Percentiles rank a stretch among this genome's conserved stretches.
Evolutionary conservation across 2,797 vertebrate species (phyloP).

Genomic region (Myotis pilosus): DNA sequence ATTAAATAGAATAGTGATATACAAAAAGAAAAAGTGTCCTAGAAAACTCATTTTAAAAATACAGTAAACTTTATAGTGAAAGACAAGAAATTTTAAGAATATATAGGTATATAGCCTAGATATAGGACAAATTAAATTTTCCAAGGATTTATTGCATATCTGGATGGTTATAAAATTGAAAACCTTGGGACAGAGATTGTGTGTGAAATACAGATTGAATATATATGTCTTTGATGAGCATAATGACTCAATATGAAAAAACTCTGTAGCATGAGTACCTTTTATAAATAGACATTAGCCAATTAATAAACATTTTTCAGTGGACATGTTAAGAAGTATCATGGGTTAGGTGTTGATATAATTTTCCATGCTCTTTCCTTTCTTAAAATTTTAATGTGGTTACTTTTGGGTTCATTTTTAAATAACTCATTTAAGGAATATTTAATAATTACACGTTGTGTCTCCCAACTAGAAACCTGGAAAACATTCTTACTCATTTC

Average conservation of each 20-base stretch:
- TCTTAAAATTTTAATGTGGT: neutral
- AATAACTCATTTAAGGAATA: constrained; percentile 4
- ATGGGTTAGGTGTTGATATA: neutral
- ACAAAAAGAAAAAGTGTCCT: neutral
- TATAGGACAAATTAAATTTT: constrained; percentile 11
- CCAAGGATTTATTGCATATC: neutral
- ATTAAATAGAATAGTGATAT: constrained; percentile 36
- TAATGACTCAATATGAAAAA: neutral
- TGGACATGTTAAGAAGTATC: neutral
- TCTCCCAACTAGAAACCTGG: neutral
- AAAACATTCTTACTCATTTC: neutral
- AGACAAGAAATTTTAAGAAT: neutral
- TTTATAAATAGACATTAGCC: constrained; percentile 11
- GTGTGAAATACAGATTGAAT: neutral
- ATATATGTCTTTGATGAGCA: neutral
- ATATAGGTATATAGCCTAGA: neutral
- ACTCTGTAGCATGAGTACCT: neutral
- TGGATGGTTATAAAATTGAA: constrained; percentile 9
- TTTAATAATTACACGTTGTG: neutral
- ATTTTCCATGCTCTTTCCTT: neutral
- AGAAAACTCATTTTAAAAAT: constrained; percentile 4
- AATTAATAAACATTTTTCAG: neutral
- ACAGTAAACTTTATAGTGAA: constrained; percentile 22
- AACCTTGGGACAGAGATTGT: neutral
- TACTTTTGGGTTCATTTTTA: neutral